Evolutionary conservation across 2,888 invertebrate species (phyloP).

Genomic region (Dynastes tityus): DNA sequence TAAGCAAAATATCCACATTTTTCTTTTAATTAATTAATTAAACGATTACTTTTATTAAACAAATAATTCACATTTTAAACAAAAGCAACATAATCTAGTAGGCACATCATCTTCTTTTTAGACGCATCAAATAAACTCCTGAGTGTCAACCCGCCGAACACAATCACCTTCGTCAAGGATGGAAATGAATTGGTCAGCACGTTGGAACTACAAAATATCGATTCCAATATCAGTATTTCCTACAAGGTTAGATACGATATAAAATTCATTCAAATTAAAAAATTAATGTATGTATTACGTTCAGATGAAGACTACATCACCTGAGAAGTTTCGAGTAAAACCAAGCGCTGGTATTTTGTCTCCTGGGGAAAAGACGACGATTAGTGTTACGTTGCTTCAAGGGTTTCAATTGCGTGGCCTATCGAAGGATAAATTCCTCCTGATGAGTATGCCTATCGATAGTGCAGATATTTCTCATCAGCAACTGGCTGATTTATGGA

Average conservation of each 20-base stretch:
- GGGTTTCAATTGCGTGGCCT: constrained; percentile 80
- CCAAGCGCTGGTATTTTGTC: constrained; percentile 87
- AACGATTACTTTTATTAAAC: not conserved
- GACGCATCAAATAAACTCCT: constrained; percentile 67
- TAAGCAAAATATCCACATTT: not conserved
- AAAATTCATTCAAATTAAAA: not conserved
- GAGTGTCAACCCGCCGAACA: constrained; percentile 78
- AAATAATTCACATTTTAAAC: not conserved
- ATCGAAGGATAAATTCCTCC: constrained; percentile 88
- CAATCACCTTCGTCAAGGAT: constrained; percentile 79
- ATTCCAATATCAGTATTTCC: constrained; percentile 72
- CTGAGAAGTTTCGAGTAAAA: constrained; percentile 94
- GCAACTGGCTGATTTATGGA: constrained; percentile 85
- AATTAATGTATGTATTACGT: not conserved
- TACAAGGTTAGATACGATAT: constrained; percentile 75
- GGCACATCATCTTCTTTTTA: not conserved
- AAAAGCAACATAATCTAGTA: not conserved
- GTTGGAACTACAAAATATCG: constrained; percentile 81
- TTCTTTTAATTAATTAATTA: too few species aligned
- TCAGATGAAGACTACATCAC: constrained; percentile 95
- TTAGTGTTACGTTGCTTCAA: constrained; percentile 83
- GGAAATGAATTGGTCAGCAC: constrained; percentile 80
- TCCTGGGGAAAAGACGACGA: constrained; percentile 76
- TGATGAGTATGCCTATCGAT: constrained; percentile 84
- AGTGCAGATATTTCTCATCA: constrained; percentile 74